Conservation (phyloP, 2,113 vertebrate genomes). For the Nymphicus hollandicus region DNA sequence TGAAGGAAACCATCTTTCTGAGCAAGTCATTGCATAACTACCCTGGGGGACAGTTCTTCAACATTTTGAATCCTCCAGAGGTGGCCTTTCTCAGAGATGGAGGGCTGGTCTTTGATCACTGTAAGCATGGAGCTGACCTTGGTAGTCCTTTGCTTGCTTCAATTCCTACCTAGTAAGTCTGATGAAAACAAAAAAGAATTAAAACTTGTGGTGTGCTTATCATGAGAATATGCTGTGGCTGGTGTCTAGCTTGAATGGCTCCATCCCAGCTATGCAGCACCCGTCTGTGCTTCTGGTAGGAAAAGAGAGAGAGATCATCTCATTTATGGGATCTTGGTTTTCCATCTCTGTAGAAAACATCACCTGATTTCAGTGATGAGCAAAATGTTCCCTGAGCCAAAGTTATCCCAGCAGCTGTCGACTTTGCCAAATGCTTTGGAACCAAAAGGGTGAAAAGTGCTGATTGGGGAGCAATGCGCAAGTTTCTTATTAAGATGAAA, state of each 20-base stretch:
- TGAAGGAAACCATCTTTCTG: not conserved
- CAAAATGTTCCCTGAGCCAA: not conserved
- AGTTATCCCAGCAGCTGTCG: not conserved
- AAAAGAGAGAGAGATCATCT: not conserved
- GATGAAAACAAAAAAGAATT: not conserved
- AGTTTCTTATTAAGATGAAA: not conserved
- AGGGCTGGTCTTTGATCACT: accelerated
- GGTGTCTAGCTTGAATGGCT: not conserved
- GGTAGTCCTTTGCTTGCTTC: not conserved
- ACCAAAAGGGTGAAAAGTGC: not conserved
- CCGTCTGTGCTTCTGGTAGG: not conserved
- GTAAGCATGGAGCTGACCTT: not conserved
- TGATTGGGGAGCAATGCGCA: not conserved
- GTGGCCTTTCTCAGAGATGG: not conserved
- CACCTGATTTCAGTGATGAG: not conserved
- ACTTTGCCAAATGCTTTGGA: not conserved
- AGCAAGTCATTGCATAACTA: not conserved
- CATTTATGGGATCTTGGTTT: not conserved
- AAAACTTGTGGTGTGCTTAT: not conserved
- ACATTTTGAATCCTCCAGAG: not conserved
- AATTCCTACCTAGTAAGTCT: not conserved
- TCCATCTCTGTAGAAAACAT: accelerated
- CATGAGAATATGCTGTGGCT: not conserved
- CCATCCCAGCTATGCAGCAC: not conserved
- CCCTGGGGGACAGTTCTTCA: not conserved